phyloP scores from a whole-genome alignment of 2,797 vertebrate genomes.

The Acestrorhynchus altus region DNA sequence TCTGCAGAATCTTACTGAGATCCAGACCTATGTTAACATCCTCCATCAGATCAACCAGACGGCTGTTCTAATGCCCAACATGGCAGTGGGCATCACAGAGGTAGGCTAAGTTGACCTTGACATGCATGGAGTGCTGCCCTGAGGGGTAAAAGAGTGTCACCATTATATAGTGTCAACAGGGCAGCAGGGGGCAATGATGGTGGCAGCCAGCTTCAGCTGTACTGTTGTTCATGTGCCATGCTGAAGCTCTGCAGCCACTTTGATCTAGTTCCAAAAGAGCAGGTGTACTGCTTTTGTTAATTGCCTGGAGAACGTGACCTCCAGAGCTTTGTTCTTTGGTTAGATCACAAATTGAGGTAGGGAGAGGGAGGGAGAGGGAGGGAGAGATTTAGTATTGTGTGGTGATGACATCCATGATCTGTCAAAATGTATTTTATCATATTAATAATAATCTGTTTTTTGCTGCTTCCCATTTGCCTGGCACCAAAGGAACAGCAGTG shows the following conservation, averaged over 20 bases:
- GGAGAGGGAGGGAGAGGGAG: slow-evolving; percentile 5
- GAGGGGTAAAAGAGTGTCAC: slow-evolving; percentile 13
- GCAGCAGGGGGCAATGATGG: neutral
- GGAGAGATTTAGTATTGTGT: slow-evolving; percentile 3
- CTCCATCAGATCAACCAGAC: slow-evolving; percentile 93
- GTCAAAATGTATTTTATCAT: neutral
- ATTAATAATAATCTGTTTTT: too few relatives aligned
- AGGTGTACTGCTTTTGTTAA: neutral
- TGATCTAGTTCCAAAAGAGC: slow-evolving; percentile 5
- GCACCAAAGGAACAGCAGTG: neutral
- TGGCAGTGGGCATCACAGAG: slow-evolving; percentile 83
- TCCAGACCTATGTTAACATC: slow-evolving; percentile 92
- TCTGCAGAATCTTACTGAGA: slow-evolving; percentile 91
- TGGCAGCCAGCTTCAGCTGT: slow-evolving; percentile 5
- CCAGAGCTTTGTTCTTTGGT: slow-evolving; percentile 5
- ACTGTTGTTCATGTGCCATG: neutral
- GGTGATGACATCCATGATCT: neutral
- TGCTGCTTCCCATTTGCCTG: too few relatives aligned
- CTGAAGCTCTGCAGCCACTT: slow-evolving; percentile 7
- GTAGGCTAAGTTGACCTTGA: slow-evolving; percentile 75
- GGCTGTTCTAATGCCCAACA: slow-evolving; percentile 76
- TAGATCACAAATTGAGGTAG: neutral
- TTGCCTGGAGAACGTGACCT: neutral
- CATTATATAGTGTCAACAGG: slow-evolving; percentile 16
- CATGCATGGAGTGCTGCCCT: neutral